Percentiles rank a stretch among this genome's conserved stretches.
phyloP scores from a whole-genome alignment of 2,888 invertebrate genomes.

The Dynastes maya region DNA sequence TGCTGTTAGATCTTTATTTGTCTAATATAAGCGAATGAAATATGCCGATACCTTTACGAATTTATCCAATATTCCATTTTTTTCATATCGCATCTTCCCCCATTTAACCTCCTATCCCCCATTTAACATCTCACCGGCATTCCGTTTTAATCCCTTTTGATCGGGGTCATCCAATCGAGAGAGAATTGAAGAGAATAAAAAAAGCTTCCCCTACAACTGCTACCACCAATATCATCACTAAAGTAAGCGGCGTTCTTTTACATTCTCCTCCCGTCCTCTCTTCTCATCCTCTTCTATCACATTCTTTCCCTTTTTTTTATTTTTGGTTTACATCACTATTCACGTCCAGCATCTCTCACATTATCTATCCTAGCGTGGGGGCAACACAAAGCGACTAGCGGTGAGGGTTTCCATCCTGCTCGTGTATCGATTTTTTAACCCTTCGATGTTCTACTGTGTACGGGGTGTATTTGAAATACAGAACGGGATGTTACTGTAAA shows the following conservation, averaged over 20 bases:
- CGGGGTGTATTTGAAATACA: too few species aligned
- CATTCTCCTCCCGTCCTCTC: too few species aligned
- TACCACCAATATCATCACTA: background rate
- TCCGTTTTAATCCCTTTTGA: constrained; percentile 6
- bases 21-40: background rate
- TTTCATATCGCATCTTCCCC: too few species aligned
- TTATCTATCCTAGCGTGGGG: too few species aligned
- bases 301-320: background rate
- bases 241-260: too few species aligned
- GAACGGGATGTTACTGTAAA: too few species aligned
- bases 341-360: too few species aligned
- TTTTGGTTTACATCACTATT: background rate
- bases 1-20: too few species aligned
- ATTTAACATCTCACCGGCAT: background rate
- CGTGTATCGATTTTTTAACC: too few species aligned
- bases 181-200: background rate
- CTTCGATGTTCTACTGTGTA: too few species aligned
- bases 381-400: background rate
- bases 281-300: too few species aligned
- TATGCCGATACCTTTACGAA: background rate
- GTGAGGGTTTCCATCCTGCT: too few species aligned
- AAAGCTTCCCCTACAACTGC: background rate
- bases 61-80: background rate
- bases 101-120: background rate
- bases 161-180: constrained; percentile 6